phyloP scores from a whole-genome alignment of 1,140 invertebrate genomes.

The Diabrotica virgifera region DNA sequence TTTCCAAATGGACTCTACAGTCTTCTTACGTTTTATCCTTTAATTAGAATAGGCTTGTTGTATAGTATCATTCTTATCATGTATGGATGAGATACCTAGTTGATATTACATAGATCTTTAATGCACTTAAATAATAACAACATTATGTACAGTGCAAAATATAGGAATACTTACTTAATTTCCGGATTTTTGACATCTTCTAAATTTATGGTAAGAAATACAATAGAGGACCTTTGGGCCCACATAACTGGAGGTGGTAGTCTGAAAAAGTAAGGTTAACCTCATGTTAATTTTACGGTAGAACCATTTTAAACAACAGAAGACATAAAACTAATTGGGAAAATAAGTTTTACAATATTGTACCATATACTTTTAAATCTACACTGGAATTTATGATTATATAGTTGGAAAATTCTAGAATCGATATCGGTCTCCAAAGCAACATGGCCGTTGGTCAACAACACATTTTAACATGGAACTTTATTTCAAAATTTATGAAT shows the following conservation, averaged over 20 bases:
- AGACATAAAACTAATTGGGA: neutral
- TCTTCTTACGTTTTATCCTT: too few relatives aligned
- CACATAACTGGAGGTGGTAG: conserved; percentile 80
- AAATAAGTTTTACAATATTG: neutral
- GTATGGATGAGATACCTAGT: too few relatives aligned
- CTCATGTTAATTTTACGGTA: conserved; percentile 6
- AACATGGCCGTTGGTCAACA: conserved; percentile 27
- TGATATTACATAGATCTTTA: too few relatives aligned
- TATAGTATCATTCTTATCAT: too few relatives aligned
- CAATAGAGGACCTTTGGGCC: conserved; percentile 79
- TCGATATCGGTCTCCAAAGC: conserved; percentile 24
- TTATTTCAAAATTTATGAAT: neutral
- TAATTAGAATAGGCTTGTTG: too few relatives aligned
- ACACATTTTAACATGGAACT: neutral
- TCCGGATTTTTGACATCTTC: conserved; percentile 86
- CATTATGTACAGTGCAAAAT: too few relatives aligned
- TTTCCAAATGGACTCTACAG: too few relatives aligned
- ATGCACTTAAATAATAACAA: too few relatives aligned
- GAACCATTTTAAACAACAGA: neutral
- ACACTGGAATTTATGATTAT: neutral
- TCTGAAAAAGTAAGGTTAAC: conserved; percentile 38
- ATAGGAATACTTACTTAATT: conserved; percentile 57
- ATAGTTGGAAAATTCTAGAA: conserved; percentile 27
- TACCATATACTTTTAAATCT: neutral
- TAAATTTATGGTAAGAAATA: conserved; percentile 85